These are phyloP conservation scores for Mythimna loreyi DNA, from an alignment of 2,888 invertebrate genomes.

Conservation along the genomic window DNA sequence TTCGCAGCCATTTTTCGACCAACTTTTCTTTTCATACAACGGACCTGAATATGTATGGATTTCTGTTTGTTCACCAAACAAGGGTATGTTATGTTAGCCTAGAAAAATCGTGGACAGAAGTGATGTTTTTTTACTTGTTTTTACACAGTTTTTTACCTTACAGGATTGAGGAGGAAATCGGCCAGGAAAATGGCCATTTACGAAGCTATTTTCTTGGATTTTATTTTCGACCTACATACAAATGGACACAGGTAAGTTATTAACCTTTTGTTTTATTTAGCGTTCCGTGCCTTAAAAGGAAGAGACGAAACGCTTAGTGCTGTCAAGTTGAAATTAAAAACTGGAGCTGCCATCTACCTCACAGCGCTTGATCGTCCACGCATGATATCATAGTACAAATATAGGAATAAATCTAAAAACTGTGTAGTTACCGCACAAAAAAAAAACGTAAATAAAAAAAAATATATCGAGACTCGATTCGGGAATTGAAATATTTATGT, in stretches of 20 bases:
- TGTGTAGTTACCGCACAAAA: no score
- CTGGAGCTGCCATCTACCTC: no score
- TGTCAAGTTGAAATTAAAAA: no score
- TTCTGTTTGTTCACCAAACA: conserved; percentile 41
- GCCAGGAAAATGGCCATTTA: conserved; percentile 16
- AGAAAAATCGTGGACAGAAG: conserved; percentile 9
- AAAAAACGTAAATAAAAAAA: no score
- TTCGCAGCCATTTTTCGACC: conserved; percentile 24
- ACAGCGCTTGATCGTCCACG: no score
- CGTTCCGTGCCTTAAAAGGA: no score
- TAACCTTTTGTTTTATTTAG: neutral
- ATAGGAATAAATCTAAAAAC: no score
- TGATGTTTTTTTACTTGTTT: conserved; percentile 25
- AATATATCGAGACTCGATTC: no score
- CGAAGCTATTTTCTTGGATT: conserved; percentile 17
- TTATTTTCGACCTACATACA: conserved; percentile 29
- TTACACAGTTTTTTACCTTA: conserved; percentile 10
- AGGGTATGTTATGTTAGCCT: conserved; percentile 16
- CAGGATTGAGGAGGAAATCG: conserved; percentile 5
- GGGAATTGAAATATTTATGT: no score
- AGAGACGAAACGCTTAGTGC: no score
- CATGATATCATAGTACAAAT: no score
- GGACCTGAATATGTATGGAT: conserved; percentile 57
- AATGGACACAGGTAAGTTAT: conserved; percentile 15
- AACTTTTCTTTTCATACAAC: conserved; percentile 33